Evolutionary conservation across 2,797 vertebrate species (phyloP), one percentile per base, ranked within the genome.

Genomic region (Megaceryle alcyon): DNA sequence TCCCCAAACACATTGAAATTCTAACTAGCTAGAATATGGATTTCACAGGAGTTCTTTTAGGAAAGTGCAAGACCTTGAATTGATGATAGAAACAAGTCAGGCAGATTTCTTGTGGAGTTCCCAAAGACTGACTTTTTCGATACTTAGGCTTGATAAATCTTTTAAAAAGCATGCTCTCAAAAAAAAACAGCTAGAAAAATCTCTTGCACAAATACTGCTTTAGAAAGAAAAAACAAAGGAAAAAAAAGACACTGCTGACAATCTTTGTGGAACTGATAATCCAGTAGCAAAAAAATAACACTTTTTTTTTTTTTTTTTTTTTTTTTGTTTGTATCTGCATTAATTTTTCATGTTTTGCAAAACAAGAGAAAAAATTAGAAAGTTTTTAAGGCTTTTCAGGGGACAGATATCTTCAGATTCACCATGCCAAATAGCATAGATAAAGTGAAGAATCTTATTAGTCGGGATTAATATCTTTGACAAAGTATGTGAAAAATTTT

Each of bases 301-400:
- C 43, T 78, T 56, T 49, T 88, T 49, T 88, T 76, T 85, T n/a
- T 78, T 56, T 49, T 88, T 49, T 88, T 76, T 85, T 78, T 56
- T 49, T 88, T 49, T 88, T 76, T 85, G 28, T 12, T 72, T 69
- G 7, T 26, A 57, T 66, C 71, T 91, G 56, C 51, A 87, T 56
- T 53, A 33, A 43, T 77, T 89, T 84, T 69, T 23, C n/a, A 37
- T 17, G 14, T 57, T 87, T 64, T 85, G 35, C 48, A 63, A 80
- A 91, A 93, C 1, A 31, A 77, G 21, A 29, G 23, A 48, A 17
- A 73, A 80, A 5, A 76, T 79, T 4, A 64, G 15, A 33, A 73
- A 70, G 22, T 51, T 56, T 80, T 59, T 66, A 82, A 85, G 22
- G 25, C 8, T 93, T 73, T 79, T 57, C 44, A 71, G 35, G 17